Evolutionary conservation across 92 coral and sea anemone genomes (phyloP), one percentile per base, ranked within the genome.

Genomic region (Ricordea florida): DNA sequence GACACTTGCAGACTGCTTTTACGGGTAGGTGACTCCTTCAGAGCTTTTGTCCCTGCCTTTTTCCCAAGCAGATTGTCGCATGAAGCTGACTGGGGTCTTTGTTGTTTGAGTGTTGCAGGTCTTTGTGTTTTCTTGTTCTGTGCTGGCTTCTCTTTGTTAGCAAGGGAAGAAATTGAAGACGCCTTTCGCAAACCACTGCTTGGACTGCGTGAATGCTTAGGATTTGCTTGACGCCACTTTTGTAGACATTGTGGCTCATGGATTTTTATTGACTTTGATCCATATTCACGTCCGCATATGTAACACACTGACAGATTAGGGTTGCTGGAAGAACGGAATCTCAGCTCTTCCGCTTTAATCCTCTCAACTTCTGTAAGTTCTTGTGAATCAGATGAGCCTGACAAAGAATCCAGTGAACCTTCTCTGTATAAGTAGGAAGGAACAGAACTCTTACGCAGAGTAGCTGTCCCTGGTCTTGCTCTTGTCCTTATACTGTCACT

Each of bases 181-280:
- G 90, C 89, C 52, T 91, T 91, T 38, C 61, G 17, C 37, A 41
- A 32, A 32, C 79, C 79, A 10, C 69, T 30, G 57, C 69, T 55
- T 1, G 89, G 79, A 48, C 80, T 84, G 48, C 88, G 87, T 15
- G 82, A 88, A 63, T 82, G 92, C 16, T 91, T 80, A 22, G 97
- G 97, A 72, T 91, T 91, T 10, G 97, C 97, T 32, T 87, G 74
- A n/a, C 87, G 84, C 97, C 91, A 89, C 74, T 88, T 94, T 75
- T 92, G 88, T 49, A 93, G 83, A 72, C 98, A 94, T 69, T 92
- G 98, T 2, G 97, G 97, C 36, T 94, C 98, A 38, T 94, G 98
- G 57, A 94, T 89, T 80, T 92, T 89, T 26, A 94, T 51, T 8
- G 98, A 94, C 42, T 90, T 85, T 2, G 93, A 84, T 58, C 97